phyloP scores from a whole-genome alignment of 2,888 invertebrate genomes.

The Parasteatoda lunata region DNA sequence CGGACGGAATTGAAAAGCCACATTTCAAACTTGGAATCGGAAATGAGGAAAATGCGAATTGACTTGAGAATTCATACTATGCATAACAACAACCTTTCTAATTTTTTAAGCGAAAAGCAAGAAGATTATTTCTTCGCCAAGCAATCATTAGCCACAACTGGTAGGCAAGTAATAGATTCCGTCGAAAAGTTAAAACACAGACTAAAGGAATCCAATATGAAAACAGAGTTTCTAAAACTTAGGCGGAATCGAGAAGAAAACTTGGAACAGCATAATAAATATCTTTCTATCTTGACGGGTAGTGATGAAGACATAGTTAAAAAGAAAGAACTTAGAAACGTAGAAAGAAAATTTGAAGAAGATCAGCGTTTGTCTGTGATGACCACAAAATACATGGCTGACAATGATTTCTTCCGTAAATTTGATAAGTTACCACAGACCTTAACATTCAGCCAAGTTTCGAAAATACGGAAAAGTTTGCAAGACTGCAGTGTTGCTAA shows the following conservation, averaged over 20 bases:
- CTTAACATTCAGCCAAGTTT: not conserved
- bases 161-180: not conserved
- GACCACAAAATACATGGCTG: not conserved
- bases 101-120: not conserved
- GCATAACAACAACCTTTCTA: not conserved
- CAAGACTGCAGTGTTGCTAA: not conserved
- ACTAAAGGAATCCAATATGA: not conserved
- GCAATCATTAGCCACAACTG: not conserved
- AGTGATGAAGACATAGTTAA: not conserved
- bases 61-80: not conserved
- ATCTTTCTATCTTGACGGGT: not conserved
- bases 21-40: not conserved
- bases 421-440: not conserved
- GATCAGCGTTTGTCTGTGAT: not conserved
- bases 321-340: not conserved
- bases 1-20: not conserved
- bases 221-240: not conserved
- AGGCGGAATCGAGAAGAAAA: not conserved
- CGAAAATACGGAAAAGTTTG: slow-evolving; percentile 1
- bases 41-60: not conserved
- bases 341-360: not conserved
- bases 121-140: not conserved
- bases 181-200: not conserved
- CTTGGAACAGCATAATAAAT: not conserved
- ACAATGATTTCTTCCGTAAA: not conserved